Conservation (phyloP, 2,113 vertebrate species). For the Sebastes schlegelii region DNA sequence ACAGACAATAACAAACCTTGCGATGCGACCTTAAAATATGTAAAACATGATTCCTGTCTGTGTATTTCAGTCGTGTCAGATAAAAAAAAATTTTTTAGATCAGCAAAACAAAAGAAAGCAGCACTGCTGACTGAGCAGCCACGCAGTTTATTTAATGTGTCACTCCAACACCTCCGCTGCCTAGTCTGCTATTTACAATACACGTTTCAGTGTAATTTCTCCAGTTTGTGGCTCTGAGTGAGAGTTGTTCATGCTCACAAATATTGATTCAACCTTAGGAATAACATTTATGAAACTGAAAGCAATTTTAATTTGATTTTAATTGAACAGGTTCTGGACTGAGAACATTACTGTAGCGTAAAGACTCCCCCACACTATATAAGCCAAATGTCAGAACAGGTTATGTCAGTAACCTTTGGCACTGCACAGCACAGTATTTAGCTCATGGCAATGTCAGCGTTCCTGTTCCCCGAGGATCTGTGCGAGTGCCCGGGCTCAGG, state of each 20-base stretch:
- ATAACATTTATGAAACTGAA: conserved; percentile 27
- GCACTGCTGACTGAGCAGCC: conserved; percentile 29
- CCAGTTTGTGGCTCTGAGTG: conserved; percentile 1
- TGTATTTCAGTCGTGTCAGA: not conserved
- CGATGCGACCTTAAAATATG: not conserved
- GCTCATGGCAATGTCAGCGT: conserved; percentile 57
- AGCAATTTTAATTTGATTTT: conserved; percentile 37
- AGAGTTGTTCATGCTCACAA: not conserved
- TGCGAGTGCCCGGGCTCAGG: not conserved
- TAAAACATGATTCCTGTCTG: not conserved
- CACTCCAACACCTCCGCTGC: not conserved
- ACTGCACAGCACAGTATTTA: conserved; percentile 26
- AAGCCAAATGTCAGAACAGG: conserved; percentile 59
- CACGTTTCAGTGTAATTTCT: conserved; percentile 20
- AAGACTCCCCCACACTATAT: not conserved
- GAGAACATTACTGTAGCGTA: conserved; percentile 16
- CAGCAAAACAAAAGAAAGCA: conserved; percentile 30
- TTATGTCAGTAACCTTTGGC: conserved; percentile 63
- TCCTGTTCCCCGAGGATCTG: conserved; percentile 8
- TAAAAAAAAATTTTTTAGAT: conserved; percentile 21
- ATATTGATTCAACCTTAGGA: conserved; percentile 35
- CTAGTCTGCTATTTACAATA: conserved; percentile 11
- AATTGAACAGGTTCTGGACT: conserved; percentile 31
- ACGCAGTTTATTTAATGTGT: not conserved
- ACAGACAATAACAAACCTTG: not conserved